Conservation (phyloP, 2,888 invertebrate genomes). For the Deilephila elpenor region DNA sequence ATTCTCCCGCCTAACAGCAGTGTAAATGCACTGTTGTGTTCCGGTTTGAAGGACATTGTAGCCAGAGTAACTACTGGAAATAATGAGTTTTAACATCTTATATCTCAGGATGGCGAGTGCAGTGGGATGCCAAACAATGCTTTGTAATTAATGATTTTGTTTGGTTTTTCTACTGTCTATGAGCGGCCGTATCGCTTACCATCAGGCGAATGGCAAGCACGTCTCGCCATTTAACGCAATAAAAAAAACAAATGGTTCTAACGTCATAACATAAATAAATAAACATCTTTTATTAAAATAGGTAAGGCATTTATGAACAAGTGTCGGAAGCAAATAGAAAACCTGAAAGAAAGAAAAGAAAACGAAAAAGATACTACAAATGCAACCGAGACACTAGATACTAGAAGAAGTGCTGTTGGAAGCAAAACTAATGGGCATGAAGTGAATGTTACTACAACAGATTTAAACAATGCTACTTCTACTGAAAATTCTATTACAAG, state of each 20-base stretch:
- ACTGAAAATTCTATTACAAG: conserved; percentile 24
- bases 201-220: no score
- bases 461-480: neutral
- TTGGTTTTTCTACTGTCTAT: no score
- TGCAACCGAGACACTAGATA: conserved; percentile 2
- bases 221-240: no score
- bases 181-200: no score
- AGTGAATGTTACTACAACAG: conserved; percentile 19
- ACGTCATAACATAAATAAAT: neutral
- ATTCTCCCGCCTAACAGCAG: no score
- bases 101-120: no score
- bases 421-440: neutral
- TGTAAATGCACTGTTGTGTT: no score
- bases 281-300: neutral
- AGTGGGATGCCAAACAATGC: no score
- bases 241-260: neutral
- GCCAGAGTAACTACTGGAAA: no score
- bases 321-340: conserved; percentile 23
- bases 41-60: no score
- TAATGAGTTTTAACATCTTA: no score
- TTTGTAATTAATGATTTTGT: no score
- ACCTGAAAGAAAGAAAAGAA: conserved; percentile 11
- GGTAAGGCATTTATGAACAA: conserved; percentile 9
- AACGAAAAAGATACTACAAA: neutral
- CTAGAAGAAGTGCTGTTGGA: conserved; percentile 32